phyloP scores from a whole-genome alignment of 2,113 vertebrate genomes.

The Prochilodus magdalenae region DNA sequence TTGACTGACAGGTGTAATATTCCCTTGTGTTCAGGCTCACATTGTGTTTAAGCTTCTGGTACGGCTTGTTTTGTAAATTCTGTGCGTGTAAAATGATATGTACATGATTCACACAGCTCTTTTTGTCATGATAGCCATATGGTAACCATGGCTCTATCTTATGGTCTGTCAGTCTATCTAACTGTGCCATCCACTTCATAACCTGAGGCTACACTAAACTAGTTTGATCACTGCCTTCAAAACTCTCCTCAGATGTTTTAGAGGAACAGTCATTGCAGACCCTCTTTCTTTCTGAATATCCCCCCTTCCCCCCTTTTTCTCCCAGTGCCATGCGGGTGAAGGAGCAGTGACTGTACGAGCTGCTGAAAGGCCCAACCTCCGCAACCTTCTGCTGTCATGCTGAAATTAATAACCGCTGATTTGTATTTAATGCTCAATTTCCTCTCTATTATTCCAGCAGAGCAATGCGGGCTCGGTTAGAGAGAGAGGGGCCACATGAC shows the following conservation, averaged over 20 bases:
- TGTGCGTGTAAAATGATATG: too few species aligned
- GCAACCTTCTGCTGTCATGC: conserved; percentile 55
- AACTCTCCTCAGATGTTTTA: conserved; percentile 68
- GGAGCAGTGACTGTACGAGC: conserved; percentile 67
- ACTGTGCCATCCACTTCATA: too few species aligned
- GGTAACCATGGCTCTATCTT: too few species aligned
- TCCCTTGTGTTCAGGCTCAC: too few species aligned
- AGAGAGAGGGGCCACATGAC: conserved; percentile 68
- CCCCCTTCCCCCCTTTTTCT: neutral
- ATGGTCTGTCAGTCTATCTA: too few species aligned
- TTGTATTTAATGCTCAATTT: conserved; percentile 81
- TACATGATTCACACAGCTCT: too few species aligned
- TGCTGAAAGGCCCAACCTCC: conserved; percentile 72
- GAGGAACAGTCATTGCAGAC: conserved; percentile 59
- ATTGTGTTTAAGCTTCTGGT: too few species aligned
- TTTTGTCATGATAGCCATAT: too few species aligned
- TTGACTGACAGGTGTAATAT: too few species aligned
- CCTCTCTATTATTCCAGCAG: conserved; percentile 75
- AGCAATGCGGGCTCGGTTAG: conserved; percentile 62
- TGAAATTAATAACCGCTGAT: conserved; percentile 78
- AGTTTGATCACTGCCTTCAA: conserved; percentile 68
- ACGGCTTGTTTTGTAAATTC: too few species aligned
- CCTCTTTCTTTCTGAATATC: conserved; percentile 60
- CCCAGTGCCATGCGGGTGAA: conserved; percentile 47
- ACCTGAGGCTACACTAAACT: too few species aligned